Conservation (phyloP, 2,113 vertebrate species). For the Cacatua alba region DNA sequence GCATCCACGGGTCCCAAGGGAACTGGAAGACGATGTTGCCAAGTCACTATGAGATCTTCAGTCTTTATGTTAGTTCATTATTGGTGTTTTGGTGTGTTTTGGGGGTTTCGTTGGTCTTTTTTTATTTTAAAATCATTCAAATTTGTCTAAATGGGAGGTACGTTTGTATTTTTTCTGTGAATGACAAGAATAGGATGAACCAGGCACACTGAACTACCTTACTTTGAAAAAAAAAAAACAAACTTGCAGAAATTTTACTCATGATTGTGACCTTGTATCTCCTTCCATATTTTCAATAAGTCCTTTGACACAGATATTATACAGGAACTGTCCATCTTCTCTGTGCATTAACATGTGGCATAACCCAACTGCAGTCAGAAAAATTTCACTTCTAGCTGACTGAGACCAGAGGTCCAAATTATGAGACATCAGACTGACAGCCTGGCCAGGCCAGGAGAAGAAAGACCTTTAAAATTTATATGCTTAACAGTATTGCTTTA, state of each 20-base stretch:
- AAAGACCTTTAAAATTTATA: not conserved
- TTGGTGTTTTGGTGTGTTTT: fast-evolving
- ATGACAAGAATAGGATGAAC: not conserved
- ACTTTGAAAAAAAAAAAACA: not conserved
- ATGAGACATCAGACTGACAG: not conserved
- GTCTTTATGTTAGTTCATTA: not conserved
- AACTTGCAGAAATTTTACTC: not conserved
- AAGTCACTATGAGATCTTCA: not conserved
- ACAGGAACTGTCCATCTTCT: not conserved
- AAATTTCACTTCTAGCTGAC: not conserved
- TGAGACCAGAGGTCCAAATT: not conserved
- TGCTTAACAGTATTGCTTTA: not conserved
- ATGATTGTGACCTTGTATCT: not conserved
- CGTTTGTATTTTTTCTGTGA: not conserved
- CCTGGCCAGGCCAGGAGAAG: not conserved
- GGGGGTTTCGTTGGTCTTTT: not conserved
- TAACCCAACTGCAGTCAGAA: not conserved
- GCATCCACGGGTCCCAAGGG: not conserved
- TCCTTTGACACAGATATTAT: not conserved
- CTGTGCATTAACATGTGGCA: not conserved
- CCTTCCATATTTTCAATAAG: not conserved
- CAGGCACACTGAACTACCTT: not conserved
- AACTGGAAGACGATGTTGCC: not conserved
- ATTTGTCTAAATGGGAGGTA: not conserved
- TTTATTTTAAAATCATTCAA: not conserved